Conservation (phyloP, 2,797 vertebrate genomes). For the Xiphorhynchus erythropygius region DNA sequence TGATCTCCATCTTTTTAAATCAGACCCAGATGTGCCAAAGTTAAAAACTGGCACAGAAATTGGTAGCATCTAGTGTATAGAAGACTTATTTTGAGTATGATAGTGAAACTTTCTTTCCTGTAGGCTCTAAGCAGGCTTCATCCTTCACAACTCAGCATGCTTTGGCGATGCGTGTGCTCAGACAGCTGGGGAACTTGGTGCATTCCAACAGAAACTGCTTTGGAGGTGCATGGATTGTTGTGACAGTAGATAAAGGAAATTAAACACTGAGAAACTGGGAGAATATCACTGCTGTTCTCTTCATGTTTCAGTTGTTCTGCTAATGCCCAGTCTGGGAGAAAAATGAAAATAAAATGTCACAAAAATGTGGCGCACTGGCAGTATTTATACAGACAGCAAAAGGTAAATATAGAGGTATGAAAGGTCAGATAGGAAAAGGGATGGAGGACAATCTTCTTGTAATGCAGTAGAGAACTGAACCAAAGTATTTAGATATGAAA, state of each 20-base stretch:
- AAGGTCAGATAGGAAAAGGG: background rate
- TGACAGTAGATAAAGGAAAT: background rate
- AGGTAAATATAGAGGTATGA: background rate
- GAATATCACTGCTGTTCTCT: background rate
- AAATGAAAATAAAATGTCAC: background rate
- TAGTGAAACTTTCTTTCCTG: background rate
- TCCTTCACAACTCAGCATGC: background rate
- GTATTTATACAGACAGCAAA: background rate
- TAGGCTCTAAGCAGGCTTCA: background rate
- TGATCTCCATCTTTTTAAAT: background rate
- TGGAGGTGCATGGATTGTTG: background rate
- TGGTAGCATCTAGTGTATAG: background rate
- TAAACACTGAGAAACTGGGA: background rate
- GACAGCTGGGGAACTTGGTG: background rate
- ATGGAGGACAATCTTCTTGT: background rate
- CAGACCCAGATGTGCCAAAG: background rate
- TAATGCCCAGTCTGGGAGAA: background rate
- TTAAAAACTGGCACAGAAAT: background rate
- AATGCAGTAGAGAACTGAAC: background rate
- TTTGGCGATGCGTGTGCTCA: rapidly evolving
- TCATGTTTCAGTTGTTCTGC: background rate
- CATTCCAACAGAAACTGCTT: background rate
- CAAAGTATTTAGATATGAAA: background rate
- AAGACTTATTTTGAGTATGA: background rate
- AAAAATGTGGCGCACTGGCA: background rate